Conservation (phyloP, 2,888 invertebrate genomes). For the Pachymerium ferrugineum region DNA sequence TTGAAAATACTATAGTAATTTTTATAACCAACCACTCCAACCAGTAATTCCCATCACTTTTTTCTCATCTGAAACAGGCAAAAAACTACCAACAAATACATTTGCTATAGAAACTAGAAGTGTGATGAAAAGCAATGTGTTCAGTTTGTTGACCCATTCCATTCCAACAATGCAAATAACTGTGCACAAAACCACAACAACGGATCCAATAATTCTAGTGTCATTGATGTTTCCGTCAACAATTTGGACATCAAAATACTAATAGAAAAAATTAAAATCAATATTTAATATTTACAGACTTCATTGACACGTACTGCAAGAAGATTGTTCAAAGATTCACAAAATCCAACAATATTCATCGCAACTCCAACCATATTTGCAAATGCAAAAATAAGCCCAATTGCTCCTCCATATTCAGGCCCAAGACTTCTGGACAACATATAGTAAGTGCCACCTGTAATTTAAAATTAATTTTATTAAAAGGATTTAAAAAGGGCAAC, state of each 20-base stretch:
- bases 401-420: constrained; percentile 59
- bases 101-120: constrained; percentile 52
- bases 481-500: too few species aligned
- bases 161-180: constrained; percentile 88
- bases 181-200: constrained; percentile 74
- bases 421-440: constrained; percentile 47
- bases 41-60: constrained; percentile 52
- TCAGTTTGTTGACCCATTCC: constrained; percentile 93
- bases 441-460: constrained; percentile 45
- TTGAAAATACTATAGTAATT: not conserved
- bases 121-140: constrained; percentile 50
- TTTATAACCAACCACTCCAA: constrained; percentile 46
- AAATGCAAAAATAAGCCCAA: constrained; percentile 59
- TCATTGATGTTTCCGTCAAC: constrained; percentile 61
- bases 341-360: constrained; percentile 58
- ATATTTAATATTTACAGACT: not conserved
- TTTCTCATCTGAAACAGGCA: constrained; percentile 49
- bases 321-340: constrained; percentile 44
- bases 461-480: not conserved
- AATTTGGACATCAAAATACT: constrained; percentile 55
- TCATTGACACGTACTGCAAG: not conserved
- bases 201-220: constrained; percentile 74
- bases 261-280: not conserved
- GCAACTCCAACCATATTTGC: constrained; percentile 58
- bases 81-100: constrained; percentile 53